Evolutionary conservation across 2,113 vertebrate genomes (phyloP), one percentile per base, ranked within the genome.

Genomic region (Sceloporus undulatus): DNA sequence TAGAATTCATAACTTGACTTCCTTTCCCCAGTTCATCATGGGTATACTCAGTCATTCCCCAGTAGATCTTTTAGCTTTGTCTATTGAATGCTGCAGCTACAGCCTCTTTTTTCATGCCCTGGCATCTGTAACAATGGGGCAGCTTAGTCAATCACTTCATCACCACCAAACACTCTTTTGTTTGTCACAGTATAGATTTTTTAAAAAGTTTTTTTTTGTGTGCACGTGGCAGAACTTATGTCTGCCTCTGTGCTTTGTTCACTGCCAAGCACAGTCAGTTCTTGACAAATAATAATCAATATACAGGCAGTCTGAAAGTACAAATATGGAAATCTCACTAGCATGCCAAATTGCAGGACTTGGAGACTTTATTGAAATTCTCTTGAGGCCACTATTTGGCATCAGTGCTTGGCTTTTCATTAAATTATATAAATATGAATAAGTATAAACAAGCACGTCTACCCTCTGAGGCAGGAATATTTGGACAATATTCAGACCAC

Each of bases 221-320:
- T 54, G 4, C 68, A 27, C 68, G 79, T 48, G 40, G 38, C 27
- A 54, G 66, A 84, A 71, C 27, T n/a, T 71, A 71, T 52, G 40
- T n/a, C 66, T 84, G 40, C 42, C 66, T 54, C 48, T n/a, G 23
- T 83, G 40, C 40, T 68, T 70, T 70, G 25, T 34, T 25, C 66
- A 18, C 66, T 71, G 82, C 82, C 66, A 71, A 84, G 66, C 42
- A 71, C 82, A 84, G 82, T 54, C 66, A 84, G 82, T 84, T 19
- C 66, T 71, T 84, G 66, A 84, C 82, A 84, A 84, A 71, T 71
- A 84, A n/a, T 83, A 70, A 83, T 54, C 70, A 71, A 71, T 71
- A 52, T 71, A 52, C 82, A 71, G 66, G n/a, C 65, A 71, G 82
- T 23, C 25, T 82, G 14, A 71, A 84, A 52, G 27, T 29, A 84